A percentile compares a stretch with the other conserved stretches of the same genome.
Evolutionary conservation across 2,888 invertebrate species (phyloP).

Genomic region (Oxycera nigricornis): DNA sequence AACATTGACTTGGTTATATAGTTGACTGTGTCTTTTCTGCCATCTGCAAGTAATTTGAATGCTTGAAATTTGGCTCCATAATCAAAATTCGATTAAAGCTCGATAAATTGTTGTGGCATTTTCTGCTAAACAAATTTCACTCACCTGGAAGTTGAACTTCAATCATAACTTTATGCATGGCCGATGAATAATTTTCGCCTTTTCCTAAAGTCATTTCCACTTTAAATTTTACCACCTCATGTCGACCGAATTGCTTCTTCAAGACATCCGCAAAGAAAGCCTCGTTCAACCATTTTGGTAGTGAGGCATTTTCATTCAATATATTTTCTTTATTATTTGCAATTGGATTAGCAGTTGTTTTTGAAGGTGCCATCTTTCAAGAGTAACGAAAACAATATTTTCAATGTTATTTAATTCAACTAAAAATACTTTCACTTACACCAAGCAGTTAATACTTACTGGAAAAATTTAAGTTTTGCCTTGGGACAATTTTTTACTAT

Average conservation of each 20-base stretch:
- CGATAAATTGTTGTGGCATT: too few species aligned
- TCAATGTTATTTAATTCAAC: too few species aligned
- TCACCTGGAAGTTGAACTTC: slow-evolving; percentile 50
- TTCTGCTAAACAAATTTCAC: not conserved
- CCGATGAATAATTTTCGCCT: slow-evolving; percentile 58
- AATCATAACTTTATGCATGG: slow-evolving; percentile 58
- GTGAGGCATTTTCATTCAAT: not conserved
- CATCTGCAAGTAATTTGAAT: slow-evolving; percentile 24
- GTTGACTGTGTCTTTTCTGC: not conserved
- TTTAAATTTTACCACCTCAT: slow-evolving; percentile 8
- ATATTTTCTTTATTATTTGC: not conserved
- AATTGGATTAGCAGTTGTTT: not conserved
- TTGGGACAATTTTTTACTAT: too few species aligned
- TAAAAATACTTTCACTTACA: too few species aligned
- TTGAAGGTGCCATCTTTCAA: not conserved
- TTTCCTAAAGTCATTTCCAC: slow-evolving; percentile 43
- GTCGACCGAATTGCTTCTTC: slow-evolving; percentile 17
- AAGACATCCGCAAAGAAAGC: slow-evolving; percentile 42
- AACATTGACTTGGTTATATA: slow-evolving; percentile 7
- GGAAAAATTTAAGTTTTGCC: too few species aligned
- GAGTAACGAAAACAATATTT: too few species aligned
- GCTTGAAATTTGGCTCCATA: too few species aligned
- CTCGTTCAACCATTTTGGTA: slow-evolving; percentile 26
- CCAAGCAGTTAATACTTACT: too few species aligned
- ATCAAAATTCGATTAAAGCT: too few species aligned